A percentile compares a stretch with the other conserved stretches of the same genome.
phyloP scores from a whole-genome alignment of 2,113 vertebrate species.

The Hoplias malabaricus region DNA sequence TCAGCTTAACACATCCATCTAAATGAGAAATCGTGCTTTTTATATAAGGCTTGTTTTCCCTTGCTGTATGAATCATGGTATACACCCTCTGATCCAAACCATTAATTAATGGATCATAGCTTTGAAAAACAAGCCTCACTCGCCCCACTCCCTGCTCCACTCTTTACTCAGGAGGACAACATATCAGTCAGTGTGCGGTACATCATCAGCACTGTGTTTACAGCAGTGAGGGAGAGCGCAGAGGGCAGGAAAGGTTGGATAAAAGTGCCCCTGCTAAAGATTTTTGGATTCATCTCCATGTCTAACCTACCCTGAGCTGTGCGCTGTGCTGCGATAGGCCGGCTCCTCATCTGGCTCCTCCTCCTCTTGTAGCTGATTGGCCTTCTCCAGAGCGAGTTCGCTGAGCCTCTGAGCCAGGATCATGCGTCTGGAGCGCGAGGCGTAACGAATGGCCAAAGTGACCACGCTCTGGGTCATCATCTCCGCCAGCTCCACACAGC shows the following conservation, averaged over 20 bases:
- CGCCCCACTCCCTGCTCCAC: not conserved
- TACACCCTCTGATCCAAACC: not conserved
- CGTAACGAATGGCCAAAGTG: slow-evolving; percentile 89
- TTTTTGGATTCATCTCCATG: not conserved
- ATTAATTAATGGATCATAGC: too few relatives aligned
- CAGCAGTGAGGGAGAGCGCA: too few relatives aligned
- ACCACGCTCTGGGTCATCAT: slow-evolving; percentile 88
- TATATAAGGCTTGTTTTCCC: not conserved
- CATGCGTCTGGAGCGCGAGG: slow-evolving; percentile 86
- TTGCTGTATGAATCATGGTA: not conserved
- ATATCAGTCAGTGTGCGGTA: too few relatives aligned
- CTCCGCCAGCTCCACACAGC: slow-evolving; percentile 88
- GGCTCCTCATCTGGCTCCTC: slow-evolving; percentile 68
- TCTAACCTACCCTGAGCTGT: slow-evolving; percentile 71
- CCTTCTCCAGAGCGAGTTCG: slow-evolving; percentile 85
- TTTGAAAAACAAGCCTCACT: too few relatives aligned
- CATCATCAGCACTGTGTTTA: too few relatives aligned
- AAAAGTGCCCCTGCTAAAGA: too few relatives aligned
- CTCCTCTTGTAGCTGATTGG: slow-evolving; percentile 69
- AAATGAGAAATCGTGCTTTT: too few relatives aligned
- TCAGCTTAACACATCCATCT: too few relatives aligned
- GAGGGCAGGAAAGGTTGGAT: too few relatives aligned
- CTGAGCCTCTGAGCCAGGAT: slow-evolving; percentile 86
- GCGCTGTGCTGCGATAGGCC: slow-evolving; percentile 62
- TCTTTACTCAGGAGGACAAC: not conserved